These are phyloP conservation scores for Sebastes vulpes DNA, from an alignment of 2,797 vertebrate species.

Conservation along the genomic window DNA sequence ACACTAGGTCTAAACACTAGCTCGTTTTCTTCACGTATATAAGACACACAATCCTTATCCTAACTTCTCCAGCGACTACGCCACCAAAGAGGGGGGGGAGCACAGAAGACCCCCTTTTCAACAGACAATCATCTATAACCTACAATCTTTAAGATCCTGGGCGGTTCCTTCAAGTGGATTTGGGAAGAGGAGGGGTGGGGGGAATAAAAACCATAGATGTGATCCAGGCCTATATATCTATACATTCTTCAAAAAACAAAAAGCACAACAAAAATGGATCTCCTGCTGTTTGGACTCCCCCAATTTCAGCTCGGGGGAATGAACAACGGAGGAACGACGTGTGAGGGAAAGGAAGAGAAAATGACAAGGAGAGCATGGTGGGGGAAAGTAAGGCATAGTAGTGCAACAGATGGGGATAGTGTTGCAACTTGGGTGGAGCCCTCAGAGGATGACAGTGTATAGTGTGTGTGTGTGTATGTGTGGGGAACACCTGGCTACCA, in stretches of 20 bases:
- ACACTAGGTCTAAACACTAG: conserved; percentile 72
- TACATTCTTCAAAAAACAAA: conserved; percentile 81
- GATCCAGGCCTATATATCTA: conserved; percentile 65
- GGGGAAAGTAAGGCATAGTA: conserved; percentile 79
- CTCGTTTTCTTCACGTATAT: conserved; percentile 75
- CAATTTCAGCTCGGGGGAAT: conserved; percentile 50
- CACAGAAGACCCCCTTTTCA: conserved; percentile 49
- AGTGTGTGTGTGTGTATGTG: conserved; percentile 2
- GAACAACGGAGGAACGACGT: conserved; percentile 27
- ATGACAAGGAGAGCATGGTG: conserved; percentile 23
- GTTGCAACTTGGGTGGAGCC: conserved; percentile 76
- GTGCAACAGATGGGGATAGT: conserved; percentile 77
- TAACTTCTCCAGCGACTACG: conserved; percentile 67
- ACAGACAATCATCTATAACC: conserved; percentile 63
- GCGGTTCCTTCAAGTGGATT: conserved; percentile 65
- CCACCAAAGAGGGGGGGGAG: conserved; percentile 59
- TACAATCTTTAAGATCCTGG: conserved; percentile 72
- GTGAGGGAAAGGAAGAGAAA: conserved; percentile 6
- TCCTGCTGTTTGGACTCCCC: conserved; percentile 53
- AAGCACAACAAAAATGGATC: conserved; percentile 15
- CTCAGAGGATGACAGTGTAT: conserved; percentile 59
- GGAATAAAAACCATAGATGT: conserved; percentile 47
- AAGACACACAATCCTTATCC: conserved; percentile 77
- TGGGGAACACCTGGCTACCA: conserved; percentile 81
- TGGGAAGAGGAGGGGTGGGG: background rate